Base-by-base conservation (phyloP, 1,140 invertebrate genomes). In the Tribolium madens region DNA sequence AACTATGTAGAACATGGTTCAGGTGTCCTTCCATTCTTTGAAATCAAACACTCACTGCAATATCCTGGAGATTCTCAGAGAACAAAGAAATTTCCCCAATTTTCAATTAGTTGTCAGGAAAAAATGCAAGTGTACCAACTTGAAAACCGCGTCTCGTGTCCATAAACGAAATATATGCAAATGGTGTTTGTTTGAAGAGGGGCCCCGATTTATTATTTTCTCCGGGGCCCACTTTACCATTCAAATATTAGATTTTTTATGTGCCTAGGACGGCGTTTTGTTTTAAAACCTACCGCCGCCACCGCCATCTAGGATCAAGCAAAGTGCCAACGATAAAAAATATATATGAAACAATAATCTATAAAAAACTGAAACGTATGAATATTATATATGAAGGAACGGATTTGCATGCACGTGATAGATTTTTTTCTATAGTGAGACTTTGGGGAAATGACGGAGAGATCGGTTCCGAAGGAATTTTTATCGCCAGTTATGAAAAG, bases 241-340 rank as follows among this genome's bases (percentile, higher is more conserved):
- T 60, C 53, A 60, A 26, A 60, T 60, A 53, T 53, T 53, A 60
- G 21, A 60, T 60, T 60, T 60, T 60, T 60, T 60, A 60, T 60
- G 53, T 13, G 53, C 13, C 2, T 21, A 17, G 53, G 53, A 21
- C 53, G 53, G 53, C 53, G 53, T 60, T 60, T 26, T 26, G 53
- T 60, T 60, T 60, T 21, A 60, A 60, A 60, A 18, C 53, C 53
- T 9, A 10, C 53, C 7, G 12, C 53, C 53, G 53, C 17, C 21
- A 13, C 53, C 15, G 53, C 15, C 53, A 21, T 60, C 53, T 60
- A 60, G 53, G 53, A 60, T 60, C 53, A 31, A 60, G 53, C 53
- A 60, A 60, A 60, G 53, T 60, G 53, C 53, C 53, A 60, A 60
- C 53, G 53, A 60, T 60, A 60, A 60, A 60, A 60, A 60, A 60